Evolutionary conservation across 92 coral and sea anemone genomes (phyloP).

Genomic region (Diadumene lineata): DNA sequence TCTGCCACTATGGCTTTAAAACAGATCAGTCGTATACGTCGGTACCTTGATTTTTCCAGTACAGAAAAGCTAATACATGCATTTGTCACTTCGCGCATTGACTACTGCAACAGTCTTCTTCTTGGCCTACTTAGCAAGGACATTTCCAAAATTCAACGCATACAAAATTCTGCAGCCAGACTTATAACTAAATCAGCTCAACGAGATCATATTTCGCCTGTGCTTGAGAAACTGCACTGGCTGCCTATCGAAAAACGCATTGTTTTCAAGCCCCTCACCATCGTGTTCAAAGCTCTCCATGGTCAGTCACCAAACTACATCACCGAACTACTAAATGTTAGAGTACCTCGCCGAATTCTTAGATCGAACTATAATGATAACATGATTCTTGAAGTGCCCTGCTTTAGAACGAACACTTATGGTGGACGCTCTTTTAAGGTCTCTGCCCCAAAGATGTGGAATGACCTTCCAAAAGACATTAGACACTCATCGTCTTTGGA

Average conservation of each 20-base stretch:
- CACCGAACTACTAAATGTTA: neutral
- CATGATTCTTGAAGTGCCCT: neutral
- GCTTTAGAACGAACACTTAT: neutral
- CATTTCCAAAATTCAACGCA: conserved; percentile 8
- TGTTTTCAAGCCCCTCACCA: neutral
- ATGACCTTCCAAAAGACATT: neutral
- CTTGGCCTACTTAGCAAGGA: conserved; percentile 25
- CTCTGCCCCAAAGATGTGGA: neutral
- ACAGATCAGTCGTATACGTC: conserved; percentile 19
- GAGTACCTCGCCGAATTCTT: neutral
- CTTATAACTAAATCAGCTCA: conserved; percentile 22
- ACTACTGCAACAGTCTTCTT: conserved; percentile 33
- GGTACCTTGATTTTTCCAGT: conserved; percentile 10
- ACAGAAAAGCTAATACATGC: conserved; percentile 33
- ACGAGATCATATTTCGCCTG: conserved; percentile 21
- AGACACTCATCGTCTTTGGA: neutral
- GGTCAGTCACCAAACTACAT: neutral
- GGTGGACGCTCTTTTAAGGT: neutral
- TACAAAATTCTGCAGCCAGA: conserved; percentile 26
- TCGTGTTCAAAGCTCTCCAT: neutral
- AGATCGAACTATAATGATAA: neutral
- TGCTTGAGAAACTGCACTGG: conserved; percentile 25
- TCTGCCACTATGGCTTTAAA: conserved; percentile 27
- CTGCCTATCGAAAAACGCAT: conserved; percentile 6
- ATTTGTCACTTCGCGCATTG: conserved; percentile 23